Evolutionary conservation across 2,888 invertebrate species (phyloP), one percentile per base, ranked within the genome.

Genomic region (Drosophila greeni): DNA sequence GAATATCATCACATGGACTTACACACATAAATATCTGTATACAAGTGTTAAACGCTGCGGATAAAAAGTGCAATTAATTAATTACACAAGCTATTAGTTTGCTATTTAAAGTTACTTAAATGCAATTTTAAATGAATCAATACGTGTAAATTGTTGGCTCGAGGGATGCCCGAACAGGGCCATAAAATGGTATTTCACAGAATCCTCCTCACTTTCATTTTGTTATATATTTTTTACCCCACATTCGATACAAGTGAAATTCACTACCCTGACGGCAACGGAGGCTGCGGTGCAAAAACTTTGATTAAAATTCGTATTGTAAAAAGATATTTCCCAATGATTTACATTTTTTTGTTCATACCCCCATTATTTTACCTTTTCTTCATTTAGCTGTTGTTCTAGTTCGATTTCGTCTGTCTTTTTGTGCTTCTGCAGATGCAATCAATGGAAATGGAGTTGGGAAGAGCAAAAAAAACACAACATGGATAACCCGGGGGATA

Each of bases 231-330:
- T 34, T 29, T 23, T 51, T 18, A 11, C 4, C 11, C 18, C 18
- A n/a, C n/a, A 11, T 43, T 9, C n/a, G 11, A 29, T 14, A 60
- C 55, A 51, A 33, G 26, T 23, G 9, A 52, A 47, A 65, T 33
- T 49, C 20, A 42, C 49, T 37, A 20, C 14, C 12, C 20, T n/a
- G 34, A 12, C 7, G 2, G 18, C 18, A 37, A 12, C 20, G 12
- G 18, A 20, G 39, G 47, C 18, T 29, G 43, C 36, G 52, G 39
- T 33, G 34, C 56, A 78, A 79, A 79, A 79, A 80, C 69, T 66
- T 80, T 82, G 83, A 82, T 79, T 80, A 79, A 80, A 78, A 82
- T 61, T 71, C 66, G 65, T 62, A 80, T 72, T 72, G 82, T 67
- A 66, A 76, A 78, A 79, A 78, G 70, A 80, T 82, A 78, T 78